phyloP scores from a whole-genome alignment of 2,797 vertebrate species.

The Bovichtus variegatus region DNA sequence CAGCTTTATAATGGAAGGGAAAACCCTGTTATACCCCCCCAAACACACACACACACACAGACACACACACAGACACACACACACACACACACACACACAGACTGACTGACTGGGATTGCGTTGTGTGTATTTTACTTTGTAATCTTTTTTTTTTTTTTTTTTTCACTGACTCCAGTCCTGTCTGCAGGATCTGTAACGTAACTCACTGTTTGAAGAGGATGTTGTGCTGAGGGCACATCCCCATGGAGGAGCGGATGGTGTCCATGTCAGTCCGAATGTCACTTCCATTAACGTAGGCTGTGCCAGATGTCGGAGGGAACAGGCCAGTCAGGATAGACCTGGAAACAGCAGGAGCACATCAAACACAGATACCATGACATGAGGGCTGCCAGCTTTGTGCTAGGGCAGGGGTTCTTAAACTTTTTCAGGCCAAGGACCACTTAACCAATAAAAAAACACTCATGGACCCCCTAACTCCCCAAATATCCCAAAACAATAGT shows the following conservation, averaged over 20 bases:
- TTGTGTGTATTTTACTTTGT: no score
- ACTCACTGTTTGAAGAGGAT: constrained; percentile 95
- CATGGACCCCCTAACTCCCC: no score
- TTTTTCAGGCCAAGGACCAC: no score
- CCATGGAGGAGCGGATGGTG: constrained; percentile 88
- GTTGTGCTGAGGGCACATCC: constrained; percentile 97
- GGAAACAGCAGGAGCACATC: constrained; percentile 21
- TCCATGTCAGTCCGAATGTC: constrained; percentile 93
- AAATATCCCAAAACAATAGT: no score
- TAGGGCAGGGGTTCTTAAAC: no score
- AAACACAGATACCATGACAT: neutral
- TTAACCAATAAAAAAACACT: no score
- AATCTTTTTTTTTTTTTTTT: neutral
- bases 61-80: no score
- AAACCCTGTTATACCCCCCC: no score
- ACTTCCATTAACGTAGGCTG: constrained; percentile 89
- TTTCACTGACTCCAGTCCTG: neutral
- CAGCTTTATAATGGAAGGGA: no score
- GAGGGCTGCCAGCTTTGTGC: neutral
- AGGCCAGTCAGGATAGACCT: constrained; percentile 96
- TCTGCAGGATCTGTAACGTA: neutral
- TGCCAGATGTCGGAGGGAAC: constrained; percentile 94
- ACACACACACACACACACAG: no score
- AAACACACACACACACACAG: no score
- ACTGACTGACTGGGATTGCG: no score